A percentile compares a stretch with the other conserved stretches of the same genome.
phyloP scores from a whole-genome alignment of 1,140 invertebrate species.

The Saccostrea cuccullata region DNA sequence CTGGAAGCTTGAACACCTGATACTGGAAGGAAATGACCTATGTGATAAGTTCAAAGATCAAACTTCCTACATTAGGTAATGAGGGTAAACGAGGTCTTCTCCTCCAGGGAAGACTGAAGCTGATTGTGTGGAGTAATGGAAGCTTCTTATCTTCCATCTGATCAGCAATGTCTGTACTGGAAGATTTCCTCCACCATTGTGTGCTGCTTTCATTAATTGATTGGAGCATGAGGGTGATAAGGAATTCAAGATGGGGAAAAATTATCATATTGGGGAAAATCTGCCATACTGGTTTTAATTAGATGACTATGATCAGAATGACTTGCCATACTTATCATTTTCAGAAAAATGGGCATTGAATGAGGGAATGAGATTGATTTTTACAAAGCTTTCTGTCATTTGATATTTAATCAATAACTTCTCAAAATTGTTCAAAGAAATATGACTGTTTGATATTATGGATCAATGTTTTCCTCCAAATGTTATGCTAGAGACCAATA shows the following conservation, averaged over 20 bases:
- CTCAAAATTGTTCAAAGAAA: too few relatives aligned
- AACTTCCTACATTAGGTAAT: slow-evolving; percentile 91
- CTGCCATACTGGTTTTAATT: background rate
- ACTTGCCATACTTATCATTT: background rate
- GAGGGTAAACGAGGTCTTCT: background rate
- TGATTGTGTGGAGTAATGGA: background rate
- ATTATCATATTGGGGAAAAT: background rate
- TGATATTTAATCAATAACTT: background rate
- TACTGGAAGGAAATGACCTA: slow-evolving; percentile 89
- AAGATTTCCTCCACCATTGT: background rate
- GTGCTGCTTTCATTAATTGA: slow-evolving; percentile 15
- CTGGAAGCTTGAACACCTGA: slow-evolving; percentile 86
- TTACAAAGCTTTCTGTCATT: slow-evolving; percentile 1
- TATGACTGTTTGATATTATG: too few relatives aligned
- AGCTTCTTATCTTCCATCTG: background rate
- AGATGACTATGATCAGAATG: background rate
- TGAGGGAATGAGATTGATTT: background rate
- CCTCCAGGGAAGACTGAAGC: background rate
- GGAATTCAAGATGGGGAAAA: background rate
- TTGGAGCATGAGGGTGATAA: background rate
- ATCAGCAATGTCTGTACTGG: background rate
- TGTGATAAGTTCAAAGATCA: slow-evolving; percentile 88
- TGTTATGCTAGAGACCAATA: too few relatives aligned
- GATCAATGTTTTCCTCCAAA: too few relatives aligned
- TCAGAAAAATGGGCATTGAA: background rate